phyloP scores from a whole-genome alignment of 1,140 invertebrate species.

The Pteromalus puparum region DNA sequence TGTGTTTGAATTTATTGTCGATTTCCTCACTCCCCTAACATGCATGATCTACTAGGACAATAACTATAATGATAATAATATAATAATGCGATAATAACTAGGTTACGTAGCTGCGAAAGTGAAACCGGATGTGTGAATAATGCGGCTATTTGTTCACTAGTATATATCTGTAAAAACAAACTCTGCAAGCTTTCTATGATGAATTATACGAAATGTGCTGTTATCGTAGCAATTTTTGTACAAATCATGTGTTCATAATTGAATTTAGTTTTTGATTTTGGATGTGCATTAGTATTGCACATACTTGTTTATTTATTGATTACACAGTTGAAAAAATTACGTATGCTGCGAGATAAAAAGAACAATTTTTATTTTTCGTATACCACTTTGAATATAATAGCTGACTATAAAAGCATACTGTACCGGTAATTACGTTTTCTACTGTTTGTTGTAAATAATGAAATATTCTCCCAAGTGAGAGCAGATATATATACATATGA shows the following conservation, averaged over 20 bases:
- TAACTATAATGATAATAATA: background rate
- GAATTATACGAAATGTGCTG: background rate
- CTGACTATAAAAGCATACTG: background rate
- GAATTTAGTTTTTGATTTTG: background rate
- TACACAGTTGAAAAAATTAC: no score
- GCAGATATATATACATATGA: background rate
- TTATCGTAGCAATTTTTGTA: background rate
- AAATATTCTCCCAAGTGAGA: background rate
- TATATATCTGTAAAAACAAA: background rate
- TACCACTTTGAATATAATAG: background rate
- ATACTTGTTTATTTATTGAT: background rate
- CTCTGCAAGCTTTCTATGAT: background rate
- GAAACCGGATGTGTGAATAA: background rate
- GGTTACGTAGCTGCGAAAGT: background rate
- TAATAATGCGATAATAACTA: background rate
- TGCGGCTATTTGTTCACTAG: background rate
- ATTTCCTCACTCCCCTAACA: background rate
- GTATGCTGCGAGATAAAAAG: background rate
- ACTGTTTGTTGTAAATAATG: constrained; percentile 13
- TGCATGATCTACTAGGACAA: background rate
- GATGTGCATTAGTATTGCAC: background rate
- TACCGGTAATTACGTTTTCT: constrained; percentile 32
- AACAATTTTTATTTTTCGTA: constrained; percentile 42
- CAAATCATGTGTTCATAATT: constrained; percentile 4
- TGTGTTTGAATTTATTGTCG: background rate